Evolutionary conservation across 2,797 vertebrate genomes (phyloP).

Genomic region (Chloroceryle amazona): DNA sequence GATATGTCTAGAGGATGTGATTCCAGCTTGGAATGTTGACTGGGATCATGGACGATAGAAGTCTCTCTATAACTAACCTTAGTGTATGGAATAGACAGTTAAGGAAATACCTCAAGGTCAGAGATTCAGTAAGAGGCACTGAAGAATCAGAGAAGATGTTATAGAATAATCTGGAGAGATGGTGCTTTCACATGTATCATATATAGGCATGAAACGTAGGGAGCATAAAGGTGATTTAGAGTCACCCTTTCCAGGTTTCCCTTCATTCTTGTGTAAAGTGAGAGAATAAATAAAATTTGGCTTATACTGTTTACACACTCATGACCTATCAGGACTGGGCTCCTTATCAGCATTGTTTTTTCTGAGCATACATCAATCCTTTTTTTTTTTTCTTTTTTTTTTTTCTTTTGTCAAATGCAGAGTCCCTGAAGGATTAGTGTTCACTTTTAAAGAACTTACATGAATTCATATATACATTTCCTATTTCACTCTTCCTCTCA

Average conservation of each 20-base stretch:
- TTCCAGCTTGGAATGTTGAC: rapidly evolving
- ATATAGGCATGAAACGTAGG: background rate
- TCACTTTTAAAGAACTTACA: conserved; percentile 43
- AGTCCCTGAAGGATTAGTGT: conserved; percentile 27
- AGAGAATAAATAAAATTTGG: background rate
- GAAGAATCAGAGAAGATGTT: background rate
- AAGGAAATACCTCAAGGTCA: background rate
- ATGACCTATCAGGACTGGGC: background rate
- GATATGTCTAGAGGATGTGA: background rate
- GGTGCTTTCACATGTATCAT: background rate
- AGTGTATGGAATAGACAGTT: background rate
- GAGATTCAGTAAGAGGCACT: background rate
- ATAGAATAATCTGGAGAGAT: background rate
- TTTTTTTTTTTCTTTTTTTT: background rate
- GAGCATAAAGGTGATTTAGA: background rate
- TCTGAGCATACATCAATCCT: background rate
- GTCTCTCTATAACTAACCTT: background rate
- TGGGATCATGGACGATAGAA: rapidly evolving
- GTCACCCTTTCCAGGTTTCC: background rate
- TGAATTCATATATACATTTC: conserved; percentile 55
- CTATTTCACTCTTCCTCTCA: background rate
- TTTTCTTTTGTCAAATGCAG: background rate
- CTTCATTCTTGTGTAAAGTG: background rate
- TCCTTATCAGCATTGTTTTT: background rate
- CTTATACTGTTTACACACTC: background rate